These are phyloP conservation scores for Collichthys lucidus DNA, from an alignment of 2,113 vertebrate species.

Conservation along the genomic window DNA sequence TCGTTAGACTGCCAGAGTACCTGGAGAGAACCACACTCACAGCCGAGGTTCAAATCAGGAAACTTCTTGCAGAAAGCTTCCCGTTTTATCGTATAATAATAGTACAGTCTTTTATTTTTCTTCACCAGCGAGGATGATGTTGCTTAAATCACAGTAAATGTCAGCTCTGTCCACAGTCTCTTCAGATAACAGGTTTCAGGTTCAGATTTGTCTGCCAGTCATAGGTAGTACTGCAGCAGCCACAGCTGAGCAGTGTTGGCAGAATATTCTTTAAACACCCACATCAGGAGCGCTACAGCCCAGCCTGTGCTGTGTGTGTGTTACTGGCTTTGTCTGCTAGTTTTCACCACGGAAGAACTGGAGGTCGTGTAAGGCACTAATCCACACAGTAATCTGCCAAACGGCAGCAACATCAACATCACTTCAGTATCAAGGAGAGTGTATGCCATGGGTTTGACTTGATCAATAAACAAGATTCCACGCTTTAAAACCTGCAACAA, in stretches of 20 bases:
- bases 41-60: no score
- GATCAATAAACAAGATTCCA: not conserved
- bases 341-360: not conserved
- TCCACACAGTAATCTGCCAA: not conserved
- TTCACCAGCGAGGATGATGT: not conserved
- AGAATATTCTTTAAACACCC: not conserved
- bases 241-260: not conserved
- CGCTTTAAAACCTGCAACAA: not conserved
- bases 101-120: not conserved
- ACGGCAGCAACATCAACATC: not conserved
- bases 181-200: not conserved
- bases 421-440: not conserved
- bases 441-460: not conserved
- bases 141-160: not conserved
- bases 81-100: not conserved
- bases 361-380: not conserved
- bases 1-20: no score
- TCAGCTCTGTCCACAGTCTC: not conserved
- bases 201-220: not conserved
- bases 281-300: not conserved
- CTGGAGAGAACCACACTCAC: no score
- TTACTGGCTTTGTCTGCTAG: not conserved
- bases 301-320: not conserved
- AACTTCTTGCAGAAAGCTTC: no score
- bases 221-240: not conserved